These are phyloP conservation scores for Coregonus ussuriensis DNA, from an alignment of 2,797 vertebrate genomes.

Conservation along the genomic window DNA sequence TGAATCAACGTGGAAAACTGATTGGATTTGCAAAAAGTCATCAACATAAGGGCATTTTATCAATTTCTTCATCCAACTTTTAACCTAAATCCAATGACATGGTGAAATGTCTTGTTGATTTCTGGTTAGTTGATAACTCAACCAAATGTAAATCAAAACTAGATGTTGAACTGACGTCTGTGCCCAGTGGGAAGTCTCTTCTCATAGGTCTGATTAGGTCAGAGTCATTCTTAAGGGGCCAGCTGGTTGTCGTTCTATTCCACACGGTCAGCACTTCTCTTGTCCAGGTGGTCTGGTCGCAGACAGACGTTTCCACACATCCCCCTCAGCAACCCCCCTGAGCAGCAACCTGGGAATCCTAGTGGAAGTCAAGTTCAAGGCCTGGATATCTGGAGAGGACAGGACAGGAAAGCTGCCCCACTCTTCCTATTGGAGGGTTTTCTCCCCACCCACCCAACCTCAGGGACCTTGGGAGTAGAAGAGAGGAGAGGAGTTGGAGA, in stretches of 20 bases:
- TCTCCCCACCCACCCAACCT: neutral
- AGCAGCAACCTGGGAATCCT: neutral
- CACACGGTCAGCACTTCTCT: neutral
- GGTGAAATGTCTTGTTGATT: too few relatives aligned
- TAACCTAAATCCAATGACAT: too few relatives aligned
- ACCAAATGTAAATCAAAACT: too few relatives aligned
- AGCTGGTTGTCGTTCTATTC: neutral
- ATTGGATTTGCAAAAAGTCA: too few relatives aligned
- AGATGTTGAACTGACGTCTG: too few relatives aligned
- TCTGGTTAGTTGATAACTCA: too few relatives aligned
- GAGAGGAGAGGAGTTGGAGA: too few relatives aligned
- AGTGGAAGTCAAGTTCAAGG: slow-evolving; percentile 30
- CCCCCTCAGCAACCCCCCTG: neutral
- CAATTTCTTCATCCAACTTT: too few relatives aligned
- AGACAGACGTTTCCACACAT: neutral
- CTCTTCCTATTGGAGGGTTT: neutral
- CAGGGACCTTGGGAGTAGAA: neutral
- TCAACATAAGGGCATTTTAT: too few relatives aligned
- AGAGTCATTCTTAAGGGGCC: neutral
- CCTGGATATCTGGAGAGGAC: slow-evolving; percentile 21
- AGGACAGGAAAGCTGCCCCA: slow-evolving; percentile 3
- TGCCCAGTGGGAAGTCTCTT: too few relatives aligned
- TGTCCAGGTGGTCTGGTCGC: neutral
- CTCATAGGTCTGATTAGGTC: neutral
- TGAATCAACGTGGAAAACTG: too few relatives aligned